Evolutionary conservation across 2,888 invertebrate species (phyloP), one percentile per base, ranked within the genome.

Genomic region (Fissipunctia ypsillon): DNA sequence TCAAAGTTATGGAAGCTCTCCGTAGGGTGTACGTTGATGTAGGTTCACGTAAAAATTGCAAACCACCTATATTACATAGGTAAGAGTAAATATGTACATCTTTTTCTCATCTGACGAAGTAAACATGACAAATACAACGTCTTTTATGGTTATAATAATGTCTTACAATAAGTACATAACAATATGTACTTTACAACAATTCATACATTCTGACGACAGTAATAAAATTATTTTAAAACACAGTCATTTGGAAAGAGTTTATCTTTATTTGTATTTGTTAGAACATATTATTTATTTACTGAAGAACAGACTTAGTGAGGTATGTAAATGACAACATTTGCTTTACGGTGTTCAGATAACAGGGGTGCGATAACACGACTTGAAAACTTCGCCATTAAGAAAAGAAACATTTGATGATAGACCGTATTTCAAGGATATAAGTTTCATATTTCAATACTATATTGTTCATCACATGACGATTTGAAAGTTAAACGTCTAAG

Each of bases 281-380:
- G 22, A 50, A 69, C 45, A 76, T 52, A 69, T 70, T 56, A 71
- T 80, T 72, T 76, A 78, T 81, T 81, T 86, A 69, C 61, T 67
- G 56, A 65, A 74, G 54, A 84, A 78, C 73, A 74, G 63, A 73
- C 60, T 25, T 60, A 76, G 78, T 73, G 73, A 57, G 57, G 65
- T 74, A 85, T 76, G 76, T 69, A 72, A 84, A 84, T 76, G 69
- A 76, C 52, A 72, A 68, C 60, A 56, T 76, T 78, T 67, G 70
- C 68, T 75, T 60, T 74, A 68, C 74, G 69, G 57, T 76, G 68
- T 59, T 67, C 70, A 73, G 69, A 78, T 78, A 76, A 70, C 45
- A 56, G 22, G 38, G 22, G 38, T 3, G 35, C 54, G 76, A 80
- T 80, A 75, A 75, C 54, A 64, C 61, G 5, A 56, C 28, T 45